Base-by-base conservation (phyloP, 1,140 invertebrate species). In the Neodiprion lecontei region DNA sequence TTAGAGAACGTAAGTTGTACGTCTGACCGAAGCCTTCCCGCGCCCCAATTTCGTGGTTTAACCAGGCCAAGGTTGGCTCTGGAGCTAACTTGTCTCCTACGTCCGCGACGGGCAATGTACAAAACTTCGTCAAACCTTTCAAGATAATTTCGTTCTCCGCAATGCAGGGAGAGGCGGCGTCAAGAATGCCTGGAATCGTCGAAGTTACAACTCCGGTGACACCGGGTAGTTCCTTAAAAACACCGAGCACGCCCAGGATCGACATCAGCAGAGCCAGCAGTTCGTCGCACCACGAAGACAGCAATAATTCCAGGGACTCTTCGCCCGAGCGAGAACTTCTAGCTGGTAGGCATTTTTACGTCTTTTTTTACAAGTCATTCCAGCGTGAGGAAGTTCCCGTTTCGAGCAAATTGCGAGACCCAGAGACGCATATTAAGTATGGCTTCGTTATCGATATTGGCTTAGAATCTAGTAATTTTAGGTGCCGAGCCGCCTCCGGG, bases 221-320 rank as follows among this genome's bases (percentile, higher is more conserved):
- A 61, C 87, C 89, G 75, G 85, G 85, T 47, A 86, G 84, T 76
- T 84, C 88, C 66, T 86, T 94, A 71, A 92, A 91, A 77, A 92
- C 93, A 69, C 93, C 94, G 12, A 91, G 91, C 72, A 94, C 95
- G 61, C 95, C 95, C 2, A 91, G 95, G 77, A 96, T 96, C 79
- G 95, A 96, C 87, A 95, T 96, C 80, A 96, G 95, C 73, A 90
- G 95, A 69, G 95, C 95, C 4, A 96, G 94, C 79, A 95, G 94
- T 84, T 95, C 94, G 48, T 96, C 94, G 28, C 95, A 95, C 79
- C 95, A 96, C 82, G 92, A 92, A 80, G 93, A 96, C 84, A 95
- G 94, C 78, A 88, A 88, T 72, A 79, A 79, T 61, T 89, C 88
- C 21, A 91, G 93, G 69, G 94, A 95, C 79, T 94, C 93, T 76